These are phyloP conservation scores for Parazoanthus swiftii DNA, from an alignment of 92 coral and sea anemone genomes.

Conservation along the genomic window DNA sequence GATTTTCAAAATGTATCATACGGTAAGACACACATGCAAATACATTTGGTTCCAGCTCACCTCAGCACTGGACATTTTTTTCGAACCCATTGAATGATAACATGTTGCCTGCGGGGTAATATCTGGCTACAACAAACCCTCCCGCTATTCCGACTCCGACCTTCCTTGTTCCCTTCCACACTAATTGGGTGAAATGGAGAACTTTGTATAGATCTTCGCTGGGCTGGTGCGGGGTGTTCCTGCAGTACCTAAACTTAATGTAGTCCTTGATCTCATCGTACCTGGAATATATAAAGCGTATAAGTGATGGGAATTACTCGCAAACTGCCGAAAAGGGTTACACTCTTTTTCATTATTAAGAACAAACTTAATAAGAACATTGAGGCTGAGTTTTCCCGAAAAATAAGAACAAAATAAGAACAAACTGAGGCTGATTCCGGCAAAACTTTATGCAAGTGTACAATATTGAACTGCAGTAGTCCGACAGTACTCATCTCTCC, in stretches of 20 bases:
- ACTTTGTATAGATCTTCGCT: background rate
- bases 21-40: no score
- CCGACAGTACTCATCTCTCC: no score
- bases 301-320: no score
- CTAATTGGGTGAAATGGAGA: slow-evolving; percentile 6
- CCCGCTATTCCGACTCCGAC: slow-evolving; percentile 17
- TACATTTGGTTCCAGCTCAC: background rate
- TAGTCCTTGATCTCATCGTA: slow-evolving; percentile 3
- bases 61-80: slow-evolving; percentile 3
- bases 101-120: slow-evolving; percentile 3
- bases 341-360: no score
- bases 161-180: slow-evolving; percentile 10
- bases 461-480: no score
- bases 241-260: background rate
- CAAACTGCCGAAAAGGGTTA: no score
- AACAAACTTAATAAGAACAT: no score
- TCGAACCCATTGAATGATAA: background rate
- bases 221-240: background rate
- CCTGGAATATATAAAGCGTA: background rate
- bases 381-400: no score
- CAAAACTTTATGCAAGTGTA: no score
- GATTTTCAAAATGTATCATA: no score
- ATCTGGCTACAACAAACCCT: slow-evolving; percentile 8
- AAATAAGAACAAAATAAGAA: no score
- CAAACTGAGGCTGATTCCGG: no score